A percentile compares a stretch with the other conserved stretches of the same genome.
Conservation (phyloP, 1,140 invertebrate genomes). For the Glossosoma conforme region DNA sequence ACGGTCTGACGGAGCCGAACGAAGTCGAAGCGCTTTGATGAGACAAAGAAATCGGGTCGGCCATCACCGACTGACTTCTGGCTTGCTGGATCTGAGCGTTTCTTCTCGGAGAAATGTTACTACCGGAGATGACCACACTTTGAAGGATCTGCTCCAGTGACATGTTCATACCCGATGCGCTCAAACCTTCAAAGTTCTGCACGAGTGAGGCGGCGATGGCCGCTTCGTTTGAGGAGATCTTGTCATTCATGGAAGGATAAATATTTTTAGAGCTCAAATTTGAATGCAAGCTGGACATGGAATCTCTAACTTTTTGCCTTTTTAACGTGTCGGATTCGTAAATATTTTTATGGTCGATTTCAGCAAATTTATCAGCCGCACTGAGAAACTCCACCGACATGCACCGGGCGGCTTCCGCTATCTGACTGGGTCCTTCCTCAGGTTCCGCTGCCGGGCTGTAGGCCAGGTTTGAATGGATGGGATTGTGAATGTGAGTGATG, state of each 20-base stretch:
- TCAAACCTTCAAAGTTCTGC: conserved; percentile 20
- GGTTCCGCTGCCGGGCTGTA: conserved; percentile 38
- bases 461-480: conserved; percentile 53
- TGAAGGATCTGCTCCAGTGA: conserved; percentile 22
- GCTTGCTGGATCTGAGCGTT: conserved; percentile 8
- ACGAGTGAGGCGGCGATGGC: conserved; percentile 3
- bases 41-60: conserved; percentile 5
- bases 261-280: conserved; percentile 50
- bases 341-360: conserved; percentile 71
- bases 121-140: conserved; percentile 12
- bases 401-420: conserved; percentile 60
- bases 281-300: conserved; percentile 42
- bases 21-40: conserved; percentile 9
- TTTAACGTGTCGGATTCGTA: conserved; percentile 65
- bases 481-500: conserved; percentile 74
- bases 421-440: conserved; percentile 49
- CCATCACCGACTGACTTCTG: conserved; percentile 12
- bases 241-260: conserved; percentile 46
- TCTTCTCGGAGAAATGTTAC: conserved; percentile 3
- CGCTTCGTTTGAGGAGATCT: conserved; percentile 29
- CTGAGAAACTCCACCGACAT: conserved; percentile 63
- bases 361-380: conserved; percentile 60
- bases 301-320: conserved; percentile 53
- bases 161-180: conserved; percentile 11
- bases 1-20: background rate